phyloP scores from a whole-genome alignment of 2,888 invertebrate species.

The Ephialtes manifestator region DNA sequence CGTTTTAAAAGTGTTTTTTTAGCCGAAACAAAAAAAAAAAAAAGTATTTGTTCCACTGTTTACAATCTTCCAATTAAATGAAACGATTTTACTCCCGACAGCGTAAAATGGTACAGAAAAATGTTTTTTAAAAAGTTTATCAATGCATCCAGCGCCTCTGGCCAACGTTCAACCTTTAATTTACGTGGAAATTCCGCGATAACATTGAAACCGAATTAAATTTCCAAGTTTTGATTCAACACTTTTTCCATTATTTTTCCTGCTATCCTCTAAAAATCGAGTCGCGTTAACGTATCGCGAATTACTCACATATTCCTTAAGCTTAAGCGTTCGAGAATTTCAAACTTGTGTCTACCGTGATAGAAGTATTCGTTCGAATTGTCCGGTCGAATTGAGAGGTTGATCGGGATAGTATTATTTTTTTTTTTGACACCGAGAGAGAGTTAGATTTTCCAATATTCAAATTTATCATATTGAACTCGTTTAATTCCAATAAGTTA shows the following conservation, averaged over 20 bases:
- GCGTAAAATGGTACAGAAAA: too few relatives aligned
- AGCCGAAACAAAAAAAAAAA: too few relatives aligned
- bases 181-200: too few relatives aligned
- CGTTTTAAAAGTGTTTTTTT: too few relatives aligned
- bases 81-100: too few relatives aligned
- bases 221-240: background rate
- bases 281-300: conserved; percentile 39
- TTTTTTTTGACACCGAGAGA: background rate
- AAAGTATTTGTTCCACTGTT: too few relatives aligned
- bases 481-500: background rate
- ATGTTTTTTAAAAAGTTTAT: too few relatives aligned
- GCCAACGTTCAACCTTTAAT: too few relatives aligned
- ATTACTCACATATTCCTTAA: conserved; percentile 51
- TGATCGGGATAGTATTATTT: conserved; percentile 20
- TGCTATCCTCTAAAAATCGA: background rate
- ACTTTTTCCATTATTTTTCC: conserved; percentile 2
- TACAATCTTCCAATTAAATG: too few relatives aligned
- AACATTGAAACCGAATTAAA: too few relatives aligned
- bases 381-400: conserved; percentile 67
- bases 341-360: conserved; percentile 85
- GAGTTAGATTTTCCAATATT: background rate
- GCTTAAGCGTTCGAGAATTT: conserved; percentile 76
- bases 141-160: too few relatives aligned
- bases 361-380: conserved; percentile 74
- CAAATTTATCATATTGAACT: background rate